Evolutionary conservation across 2,113 vertebrate species (phyloP), one percentile per base, ranked within the genome.

Genomic region (Melanocharis versteri): DNA sequence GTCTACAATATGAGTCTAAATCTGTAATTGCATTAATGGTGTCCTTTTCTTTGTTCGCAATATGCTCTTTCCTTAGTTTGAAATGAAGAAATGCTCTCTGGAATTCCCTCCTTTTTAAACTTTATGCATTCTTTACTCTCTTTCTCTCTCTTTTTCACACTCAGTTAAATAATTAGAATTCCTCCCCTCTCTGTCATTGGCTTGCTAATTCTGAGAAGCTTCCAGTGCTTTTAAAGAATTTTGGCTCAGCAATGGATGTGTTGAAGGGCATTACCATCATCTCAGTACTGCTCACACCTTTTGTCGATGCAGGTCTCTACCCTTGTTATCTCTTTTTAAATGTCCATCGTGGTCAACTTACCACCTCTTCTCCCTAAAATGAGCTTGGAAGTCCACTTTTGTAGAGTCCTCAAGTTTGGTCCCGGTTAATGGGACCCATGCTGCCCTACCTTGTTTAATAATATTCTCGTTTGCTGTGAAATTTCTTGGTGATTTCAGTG

Each of bases 1-100:
- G 94, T 93, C 83, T 76, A 40, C 37, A 85, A 35, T 0, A 0
- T 80, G 27, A 95, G 23, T 65, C 66, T 80, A 57, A 72, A 90
- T 71, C 47, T 88, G 79, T 90, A 95, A 96, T 96, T 97, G 83
- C 58, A 70, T 88, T 96, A 93, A 94, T 94, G 47, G 66, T 77
- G 68, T 69, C 62, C 53, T 94, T 79, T 87, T 28, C 57, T 90
- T 85, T 90, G 75, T 93, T 90, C n/a, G 1, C 31, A 93, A 82
- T 76, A 89, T 60, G 48, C 9, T 80, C 40, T 85, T 91, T 86
- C 33, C 28, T 76, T 61, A 57, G 50, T 60, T 94, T 94, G 61
- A 88, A 88, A 64, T 51, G 30, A 45, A 81, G 17, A 42, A 56
- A 72, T 3, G 2, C 7, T 77, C 15, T 45, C 37, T 69, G 42